Base-by-base conservation (phyloP, 2,797 vertebrate genomes). In the Phylloscopus collybita region DNA sequence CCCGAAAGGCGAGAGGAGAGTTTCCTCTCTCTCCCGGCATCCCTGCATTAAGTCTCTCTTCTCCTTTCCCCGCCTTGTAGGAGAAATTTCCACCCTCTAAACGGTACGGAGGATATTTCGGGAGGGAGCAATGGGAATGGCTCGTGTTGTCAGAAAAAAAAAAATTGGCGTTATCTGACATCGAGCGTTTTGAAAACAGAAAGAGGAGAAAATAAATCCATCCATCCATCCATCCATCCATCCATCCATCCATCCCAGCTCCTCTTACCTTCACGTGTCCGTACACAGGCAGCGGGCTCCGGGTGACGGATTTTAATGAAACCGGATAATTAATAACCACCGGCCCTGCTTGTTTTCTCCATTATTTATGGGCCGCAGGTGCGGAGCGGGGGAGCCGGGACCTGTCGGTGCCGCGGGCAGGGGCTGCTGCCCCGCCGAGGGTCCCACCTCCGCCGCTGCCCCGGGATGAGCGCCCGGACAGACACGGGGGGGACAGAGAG, bases 321-420 rank as follows among this genome's bases (percentile, higher is more conserved):
- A 74, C 30, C 47, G 76, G 88, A 40, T 92, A 85, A 96, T 94
- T 93, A 87, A 93, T 84, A 94, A 92, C 72, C 81, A 40, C 64
- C 49, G 71, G 71, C 53, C 79, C 84, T 23, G 53, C 92, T 94
- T 66, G 80, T 93, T 94, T 86, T 45, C 80, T 86, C 53, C 78
- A 76, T 92, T 94, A 96, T 96, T 96, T 89, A 82, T 82, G 90
- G 87, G 40, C 93, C 74, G 44, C 90, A 66, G 93, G 86, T 93
- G 91, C 27, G 36, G 78, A 84, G 30, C 32, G 6, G 19, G 45
- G 47, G 11, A 91, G 44, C 50, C 23, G 73, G 61, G 30, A 32
- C 56, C 36, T 44, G 25, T 6, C 10, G 59, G 45, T 36, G 93
- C 87, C 72, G 67, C 51, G 42, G 75, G 66, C 54, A 5, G 70